These are phyloP conservation scores for Solea solea DNA, from an alignment of 2,113 vertebrate species.

Conservation along the genomic window DNA sequence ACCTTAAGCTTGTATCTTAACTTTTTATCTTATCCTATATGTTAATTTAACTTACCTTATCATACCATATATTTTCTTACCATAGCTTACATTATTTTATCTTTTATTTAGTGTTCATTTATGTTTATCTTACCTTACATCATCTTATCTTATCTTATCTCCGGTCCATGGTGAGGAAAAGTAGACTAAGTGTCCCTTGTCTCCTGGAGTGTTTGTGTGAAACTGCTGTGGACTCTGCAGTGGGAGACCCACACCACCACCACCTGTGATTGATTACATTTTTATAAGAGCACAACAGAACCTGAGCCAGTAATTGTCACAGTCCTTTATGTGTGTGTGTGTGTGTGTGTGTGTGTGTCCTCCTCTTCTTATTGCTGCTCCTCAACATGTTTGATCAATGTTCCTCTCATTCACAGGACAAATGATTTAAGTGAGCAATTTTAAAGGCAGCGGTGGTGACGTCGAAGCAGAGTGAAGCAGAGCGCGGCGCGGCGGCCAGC, in stretches of 20 bases:
- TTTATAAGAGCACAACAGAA: slow-evolving; percentile 61
- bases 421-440: slow-evolving; percentile 74
- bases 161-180: too few species aligned
- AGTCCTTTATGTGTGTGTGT: slow-evolving; percentile 53
- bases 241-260: slow-evolving; percentile 42
- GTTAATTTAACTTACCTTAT: too few species aligned
- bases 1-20: too few species aligned
- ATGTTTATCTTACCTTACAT: too few species aligned
- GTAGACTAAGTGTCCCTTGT: slow-evolving; percentile 12
- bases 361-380: slow-evolving; percentile 56
- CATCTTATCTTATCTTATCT: too few species aligned
- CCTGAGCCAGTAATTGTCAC: slow-evolving; percentile 62
- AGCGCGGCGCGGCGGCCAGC: slow-evolving; percentile 72
- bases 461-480: not conserved
- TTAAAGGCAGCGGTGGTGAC: slow-evolving; percentile 45
- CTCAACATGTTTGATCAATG: slow-evolving; percentile 57
- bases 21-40: too few species aligned
- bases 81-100: too few species aligned
- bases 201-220: slow-evolving; percentile 21
- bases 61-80: too few species aligned
- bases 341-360: too few species aligned
- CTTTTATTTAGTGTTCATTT: too few species aligned
- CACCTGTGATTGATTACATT: slow-evolving; percentile 72
- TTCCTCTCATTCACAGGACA: slow-evolving; percentile 50
- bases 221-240: slow-evolving; percentile 33